Evolutionary conservation across 2,113 vertebrate species (phyloP).

Genomic region (Corythoichthys haematopterus): DNA sequence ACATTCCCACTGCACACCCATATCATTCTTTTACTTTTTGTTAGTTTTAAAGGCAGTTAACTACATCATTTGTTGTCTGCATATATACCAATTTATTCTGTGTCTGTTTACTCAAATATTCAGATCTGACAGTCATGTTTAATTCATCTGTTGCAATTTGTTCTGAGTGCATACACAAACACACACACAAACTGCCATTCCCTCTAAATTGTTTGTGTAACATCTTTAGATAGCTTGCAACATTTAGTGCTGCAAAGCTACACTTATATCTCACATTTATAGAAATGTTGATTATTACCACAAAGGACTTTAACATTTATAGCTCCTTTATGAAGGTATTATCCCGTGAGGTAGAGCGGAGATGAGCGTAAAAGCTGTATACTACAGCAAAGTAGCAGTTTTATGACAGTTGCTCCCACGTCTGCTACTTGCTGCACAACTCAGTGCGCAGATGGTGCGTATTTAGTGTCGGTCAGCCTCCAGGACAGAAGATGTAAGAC

Average conservation of each 20-base stretch:
- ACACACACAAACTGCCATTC: neutral
- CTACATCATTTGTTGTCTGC: constrained; percentile 4
- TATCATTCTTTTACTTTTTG: neutral
- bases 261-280: constrained; percentile 19
- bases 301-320: constrained; percentile 1
- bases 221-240: neutral
- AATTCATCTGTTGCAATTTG: constrained; percentile 18
- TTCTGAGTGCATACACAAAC: constrained; percentile 9
- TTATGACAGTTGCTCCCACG: constrained; percentile 10
- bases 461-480: neutral
- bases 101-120: constrained; percentile 10
- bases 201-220: constrained; percentile 10
- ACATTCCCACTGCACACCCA: neutral
- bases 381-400: neutral
- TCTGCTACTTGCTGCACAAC: constrained; percentile 4
- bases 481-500: neutral
- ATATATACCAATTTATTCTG: constrained; percentile 17
- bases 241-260: constrained; percentile 1
- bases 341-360: neutral
- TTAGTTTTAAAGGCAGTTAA: constrained; percentile 6
- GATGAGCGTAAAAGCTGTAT: neutral
- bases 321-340: constrained; percentile 1
- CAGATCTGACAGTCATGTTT: constrained; percentile 24
- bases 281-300: constrained; percentile 17
- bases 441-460: neutral